Conservation (phyloP, 2,888 invertebrate genomes). For the Hymenopus coronatus region DNA sequence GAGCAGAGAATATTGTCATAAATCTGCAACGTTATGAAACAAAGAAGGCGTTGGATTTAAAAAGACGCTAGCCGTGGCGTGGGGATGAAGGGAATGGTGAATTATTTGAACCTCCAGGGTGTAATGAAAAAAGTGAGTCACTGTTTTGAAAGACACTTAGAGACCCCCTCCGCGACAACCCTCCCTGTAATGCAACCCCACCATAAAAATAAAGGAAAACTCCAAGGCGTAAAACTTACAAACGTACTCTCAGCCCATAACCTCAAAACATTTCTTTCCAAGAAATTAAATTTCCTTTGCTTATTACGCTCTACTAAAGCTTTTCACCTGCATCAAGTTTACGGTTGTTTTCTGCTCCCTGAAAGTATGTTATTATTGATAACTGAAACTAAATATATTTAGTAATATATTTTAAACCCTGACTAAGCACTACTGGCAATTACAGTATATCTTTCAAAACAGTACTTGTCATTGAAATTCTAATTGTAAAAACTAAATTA, state of each 20-base stretch:
- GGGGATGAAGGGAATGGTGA: not conserved
- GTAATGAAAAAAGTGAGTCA: slow-evolving; percentile 16
- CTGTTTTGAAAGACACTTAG: slow-evolving; percentile 3
- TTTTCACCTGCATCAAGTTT: not conserved
- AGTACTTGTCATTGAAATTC: too few species aligned
- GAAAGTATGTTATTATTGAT: too few species aligned
- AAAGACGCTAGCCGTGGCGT: not conserved
- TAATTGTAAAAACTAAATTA: too few species aligned
- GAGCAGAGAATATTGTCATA: not conserved
- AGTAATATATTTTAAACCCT: too few species aligned
- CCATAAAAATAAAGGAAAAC: not conserved
- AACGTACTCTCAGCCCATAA: not conserved
- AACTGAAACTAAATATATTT: too few species aligned
- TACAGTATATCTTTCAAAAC: too few species aligned
- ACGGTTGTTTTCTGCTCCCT: too few species aligned
- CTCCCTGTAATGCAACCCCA: not conserved
- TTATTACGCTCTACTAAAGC: not conserved
- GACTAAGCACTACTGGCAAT: too few species aligned
- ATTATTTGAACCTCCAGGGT: not conserved
- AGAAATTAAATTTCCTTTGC: not conserved
- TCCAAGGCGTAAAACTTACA: not conserved
- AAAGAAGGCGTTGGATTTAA: not conserved
- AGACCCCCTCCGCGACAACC: not conserved
- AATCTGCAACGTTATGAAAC: not conserved
- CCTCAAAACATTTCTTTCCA: not conserved